Percentiles rank a stretch among this genome's conserved stretches.
Conservation (phyloP, 1,140 invertebrate species). For the Cydia pomonella region DNA sequence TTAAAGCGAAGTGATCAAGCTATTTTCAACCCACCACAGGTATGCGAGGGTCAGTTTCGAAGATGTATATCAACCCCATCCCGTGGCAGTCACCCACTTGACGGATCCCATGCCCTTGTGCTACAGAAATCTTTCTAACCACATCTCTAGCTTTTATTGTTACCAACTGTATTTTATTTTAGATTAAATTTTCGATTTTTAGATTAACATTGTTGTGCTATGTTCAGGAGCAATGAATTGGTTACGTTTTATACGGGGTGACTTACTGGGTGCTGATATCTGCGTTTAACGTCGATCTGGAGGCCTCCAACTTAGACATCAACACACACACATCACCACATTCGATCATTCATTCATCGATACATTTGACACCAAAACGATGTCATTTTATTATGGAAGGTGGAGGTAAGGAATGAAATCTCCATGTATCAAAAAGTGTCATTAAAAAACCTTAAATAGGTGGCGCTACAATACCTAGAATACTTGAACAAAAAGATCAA, state of each 20-base stretch:
- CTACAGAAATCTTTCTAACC: neutral
- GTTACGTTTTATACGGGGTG: neutral
- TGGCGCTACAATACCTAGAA: too few relatives aligned
- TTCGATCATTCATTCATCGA: too few relatives aligned
- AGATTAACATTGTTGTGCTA: slow-evolving; percentile 46
- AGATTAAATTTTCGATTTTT: slow-evolving; percentile 54
- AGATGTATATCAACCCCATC: slow-evolving; percentile 81
- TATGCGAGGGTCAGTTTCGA: slow-evolving; percentile 80
- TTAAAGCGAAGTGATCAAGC: neutral
- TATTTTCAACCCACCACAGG: slow-evolving; percentile 51
- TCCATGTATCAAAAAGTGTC: too few relatives aligned
- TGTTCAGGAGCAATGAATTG: neutral
- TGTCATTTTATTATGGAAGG: too few relatives aligned
- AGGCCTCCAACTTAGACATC: too few relatives aligned
- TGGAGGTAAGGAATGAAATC: too few relatives aligned
- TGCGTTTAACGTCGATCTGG: too few relatives aligned
- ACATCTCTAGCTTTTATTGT: neutral
- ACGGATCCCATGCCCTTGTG: slow-evolving; percentile 29
- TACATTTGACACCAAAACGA: too few relatives aligned
- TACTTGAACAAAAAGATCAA: too few relatives aligned
- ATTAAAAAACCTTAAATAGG: too few relatives aligned
- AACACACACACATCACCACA: too few relatives aligned
- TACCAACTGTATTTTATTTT: slow-evolving; percentile 45
- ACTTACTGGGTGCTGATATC: too few relatives aligned
- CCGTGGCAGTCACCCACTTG: slow-evolving; percentile 73